Conservation (phyloP, 2,113 vertebrate species). For the Calonectris borealis region DNA sequence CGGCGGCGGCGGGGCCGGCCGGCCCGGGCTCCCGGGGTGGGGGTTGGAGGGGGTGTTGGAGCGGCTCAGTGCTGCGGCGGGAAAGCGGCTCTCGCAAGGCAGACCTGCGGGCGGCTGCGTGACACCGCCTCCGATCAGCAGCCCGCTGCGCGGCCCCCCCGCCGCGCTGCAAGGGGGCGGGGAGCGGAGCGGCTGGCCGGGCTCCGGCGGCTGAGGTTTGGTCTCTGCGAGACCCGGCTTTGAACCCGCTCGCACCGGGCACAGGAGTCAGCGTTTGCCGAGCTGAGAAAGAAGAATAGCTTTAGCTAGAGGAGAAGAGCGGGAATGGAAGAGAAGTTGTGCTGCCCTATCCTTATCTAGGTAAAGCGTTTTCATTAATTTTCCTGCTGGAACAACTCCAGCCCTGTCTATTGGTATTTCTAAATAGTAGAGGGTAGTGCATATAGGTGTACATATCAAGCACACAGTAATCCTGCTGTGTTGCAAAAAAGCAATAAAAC, state of each 20-base stretch:
- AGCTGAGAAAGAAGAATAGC: background rate
- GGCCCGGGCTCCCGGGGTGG: too few relatives aligned
- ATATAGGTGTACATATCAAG: accelerated
- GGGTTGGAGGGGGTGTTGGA: background rate
- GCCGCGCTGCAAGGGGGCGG: background rate
- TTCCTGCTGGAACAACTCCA: background rate
- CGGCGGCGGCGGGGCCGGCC: too few relatives aligned
- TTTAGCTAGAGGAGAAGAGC: background rate
- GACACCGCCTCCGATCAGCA: background rate
- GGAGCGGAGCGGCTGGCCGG: background rate
- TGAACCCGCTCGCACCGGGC: accelerated
- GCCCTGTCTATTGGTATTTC: background rate
- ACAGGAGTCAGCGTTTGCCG: background rate
- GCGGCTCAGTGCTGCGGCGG: background rate
- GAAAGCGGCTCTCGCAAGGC: background rate
- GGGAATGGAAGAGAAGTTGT: too few relatives aligned
- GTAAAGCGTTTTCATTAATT: background rate
- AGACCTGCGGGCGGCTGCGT: too few relatives aligned
- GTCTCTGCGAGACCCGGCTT: background rate
- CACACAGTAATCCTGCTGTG: background rate
- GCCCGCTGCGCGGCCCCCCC: background rate
- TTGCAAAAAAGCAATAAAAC: background rate
- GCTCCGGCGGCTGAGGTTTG: accelerated
- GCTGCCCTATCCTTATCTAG: background rate
- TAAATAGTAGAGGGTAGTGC: too few relatives aligned